Evolutionary conservation across 2,888 invertebrate species (phyloP).

Genomic region (Nezara viridula): DNA sequence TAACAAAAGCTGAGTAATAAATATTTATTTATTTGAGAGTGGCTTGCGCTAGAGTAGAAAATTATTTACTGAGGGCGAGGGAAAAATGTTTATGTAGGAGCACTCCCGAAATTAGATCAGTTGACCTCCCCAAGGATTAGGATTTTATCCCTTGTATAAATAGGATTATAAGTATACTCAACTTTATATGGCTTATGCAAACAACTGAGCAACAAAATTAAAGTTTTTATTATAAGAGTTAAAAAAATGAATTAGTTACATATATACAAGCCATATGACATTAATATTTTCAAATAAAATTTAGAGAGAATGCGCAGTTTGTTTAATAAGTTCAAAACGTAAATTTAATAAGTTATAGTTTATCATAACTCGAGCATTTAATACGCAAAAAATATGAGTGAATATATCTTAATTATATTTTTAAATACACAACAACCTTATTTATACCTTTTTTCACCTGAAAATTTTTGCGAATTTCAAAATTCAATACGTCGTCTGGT

Average conservation of each 20-base stretch:
- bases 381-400: too few species aligned
- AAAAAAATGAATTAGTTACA: not conserved
- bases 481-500: too few species aligned
- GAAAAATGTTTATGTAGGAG: conserved; percentile 37
- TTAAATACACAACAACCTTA: too few species aligned
- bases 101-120: conserved; percentile 22
- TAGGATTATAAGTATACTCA: conserved; percentile 23
- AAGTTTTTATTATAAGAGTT: not conserved
- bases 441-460: too few species aligned
- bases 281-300: not conserved
- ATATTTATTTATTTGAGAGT: not conserved
- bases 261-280: not conserved
- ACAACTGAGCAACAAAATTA: not conserved
- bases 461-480: too few species aligned
- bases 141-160: conserved; percentile 38
- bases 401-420: too few species aligned
- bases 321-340: too few species aligned
- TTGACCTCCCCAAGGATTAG: conserved; percentile 18
- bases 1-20: not conserved
- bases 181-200: conserved; percentile 1
- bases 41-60: not conserved
- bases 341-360: too few species aligned
- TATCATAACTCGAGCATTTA: too few species aligned
- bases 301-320: not conserved
- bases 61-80: conserved; percentile 6